These are phyloP conservation scores for Luperina nickerlii DNA, from an alignment of 2,888 invertebrate species.

Conservation along the genomic window DNA sequence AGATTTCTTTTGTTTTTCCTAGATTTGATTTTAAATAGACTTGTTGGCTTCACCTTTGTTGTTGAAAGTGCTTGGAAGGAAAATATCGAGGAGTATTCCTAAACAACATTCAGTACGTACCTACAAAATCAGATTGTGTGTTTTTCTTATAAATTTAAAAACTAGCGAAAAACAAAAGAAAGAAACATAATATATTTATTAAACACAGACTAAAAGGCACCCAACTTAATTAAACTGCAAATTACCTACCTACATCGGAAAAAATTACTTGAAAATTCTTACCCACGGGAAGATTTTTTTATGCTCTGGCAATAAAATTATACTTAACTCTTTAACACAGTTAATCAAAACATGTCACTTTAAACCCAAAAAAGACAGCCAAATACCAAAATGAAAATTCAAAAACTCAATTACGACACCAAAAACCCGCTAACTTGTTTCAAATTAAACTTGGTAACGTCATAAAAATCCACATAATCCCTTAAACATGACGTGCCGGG, in stretches of 20 bases:
- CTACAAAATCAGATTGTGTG: neutral
- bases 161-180: neutral
- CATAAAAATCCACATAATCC: slow-evolving; percentile 55
- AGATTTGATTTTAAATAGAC: slow-evolving; percentile 30
- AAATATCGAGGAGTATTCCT: neutral
- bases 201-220: neutral
- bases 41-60: slow-evolving; percentile 13
- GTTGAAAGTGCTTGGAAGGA: neutral
- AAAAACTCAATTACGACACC: slow-evolving; percentile 56
- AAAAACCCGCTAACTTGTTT: slow-evolving; percentile 47
- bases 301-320: neutral
- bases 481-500: slow-evolving; percentile 33
- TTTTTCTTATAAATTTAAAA: neutral
- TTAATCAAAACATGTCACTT: slow-evolving; percentile 31
- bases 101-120: neutral
- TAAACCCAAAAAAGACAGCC: slow-evolving; percentile 19
- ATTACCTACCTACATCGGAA: neutral
- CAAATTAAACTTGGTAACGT: slow-evolving; percentile 57
- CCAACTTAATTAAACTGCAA: neutral
- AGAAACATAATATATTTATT: neutral
- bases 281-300: neutral
- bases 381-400: slow-evolving; percentile 37
- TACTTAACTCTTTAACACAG: neutral
- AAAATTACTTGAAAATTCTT: neutral
- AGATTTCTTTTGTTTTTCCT: slow-evolving; percentile 40